These are phyloP conservation scores for Metopolophium dirhodum DNA, from an alignment of 1,140 invertebrate genomes.

Conservation along the genomic window DNA sequence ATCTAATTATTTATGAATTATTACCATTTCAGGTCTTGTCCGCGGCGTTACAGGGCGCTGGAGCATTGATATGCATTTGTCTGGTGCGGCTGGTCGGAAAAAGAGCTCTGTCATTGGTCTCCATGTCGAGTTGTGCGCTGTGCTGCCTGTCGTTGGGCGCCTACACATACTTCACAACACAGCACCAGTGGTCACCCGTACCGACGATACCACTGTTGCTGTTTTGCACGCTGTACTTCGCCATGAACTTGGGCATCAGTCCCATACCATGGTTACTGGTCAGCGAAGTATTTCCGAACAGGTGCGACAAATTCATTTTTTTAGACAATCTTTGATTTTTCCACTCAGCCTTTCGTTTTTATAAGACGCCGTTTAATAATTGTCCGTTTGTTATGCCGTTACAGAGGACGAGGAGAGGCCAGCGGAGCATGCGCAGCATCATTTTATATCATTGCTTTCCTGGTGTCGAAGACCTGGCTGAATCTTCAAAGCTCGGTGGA, in stretches of 20 bases:
- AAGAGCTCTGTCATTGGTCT: constrained; percentile 62
- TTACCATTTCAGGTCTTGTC: constrained; percentile 51
- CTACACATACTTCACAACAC: constrained; percentile 57
- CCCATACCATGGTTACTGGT: constrained; percentile 61
- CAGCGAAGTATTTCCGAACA: constrained; percentile 61
- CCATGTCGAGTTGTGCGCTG: constrained; percentile 61
- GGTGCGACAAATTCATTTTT: constrained; percentile 50
- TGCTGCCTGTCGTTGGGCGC: constrained; percentile 57
- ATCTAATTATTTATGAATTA: not conserved
- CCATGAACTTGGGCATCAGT: constrained; percentile 59
- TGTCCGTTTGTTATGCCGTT: not conserved
- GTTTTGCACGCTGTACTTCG: constrained; percentile 59
- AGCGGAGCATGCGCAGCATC: constrained; percentile 57
- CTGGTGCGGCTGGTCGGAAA: constrained; percentile 62
- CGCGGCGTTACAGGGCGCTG: constrained; percentile 33
- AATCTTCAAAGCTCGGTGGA: constrained; percentile 54
- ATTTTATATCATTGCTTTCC: constrained; percentile 58
- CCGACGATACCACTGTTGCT: constrained; percentile 59
- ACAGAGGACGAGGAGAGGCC: constrained; percentile 59
- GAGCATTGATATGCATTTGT: constrained; percentile 58
- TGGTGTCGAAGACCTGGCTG: constrained; percentile 60
- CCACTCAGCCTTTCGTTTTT: not conserved
- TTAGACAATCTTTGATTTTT: not conserved
- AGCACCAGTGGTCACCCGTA: not conserved
- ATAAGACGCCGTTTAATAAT: not conserved